Percentiles rank a stretch among this genome's conserved stretches.
Evolutionary conservation across 2,113 vertebrate genomes (phyloP).

Genomic region (Pelvicachromis taeniatus): DNA sequence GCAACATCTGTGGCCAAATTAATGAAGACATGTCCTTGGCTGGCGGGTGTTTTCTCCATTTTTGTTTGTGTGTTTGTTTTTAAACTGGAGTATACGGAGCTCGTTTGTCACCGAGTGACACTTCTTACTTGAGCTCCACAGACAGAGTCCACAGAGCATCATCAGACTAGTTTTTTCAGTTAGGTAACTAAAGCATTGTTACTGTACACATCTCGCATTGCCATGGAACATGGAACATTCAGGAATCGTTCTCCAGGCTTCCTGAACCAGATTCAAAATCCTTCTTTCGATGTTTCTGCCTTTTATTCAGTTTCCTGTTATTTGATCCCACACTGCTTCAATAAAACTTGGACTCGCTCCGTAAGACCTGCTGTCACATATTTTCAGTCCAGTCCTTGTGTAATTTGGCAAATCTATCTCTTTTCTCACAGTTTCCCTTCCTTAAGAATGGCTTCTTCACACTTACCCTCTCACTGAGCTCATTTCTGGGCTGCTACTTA

Average conservation of each 20-base stretch:
- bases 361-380: neutral
- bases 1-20: neutral
- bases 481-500: neutral
- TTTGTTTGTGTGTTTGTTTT: neutral
- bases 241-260: neutral
- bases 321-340: neutral
- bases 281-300: neutral
- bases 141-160: neutral
- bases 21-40: neutral
- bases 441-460: too few relatives aligned
- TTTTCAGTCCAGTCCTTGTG: neutral
- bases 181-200: neutral
- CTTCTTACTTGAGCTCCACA: neutral
- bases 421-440: neutral
- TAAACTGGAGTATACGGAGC: neutral
- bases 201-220: neutral
- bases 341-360: neutral
- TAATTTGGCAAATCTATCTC: neutral
- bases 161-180: neutral
- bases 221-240: neutral
- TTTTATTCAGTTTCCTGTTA: neutral
- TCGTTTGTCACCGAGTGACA: neutral
- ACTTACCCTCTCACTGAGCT: neutral
- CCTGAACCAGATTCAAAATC: neutral
- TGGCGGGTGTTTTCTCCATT: neutral